Evolutionary conservation across 2,888 invertebrate genomes (phyloP), one percentile per base, ranked within the genome.

Genomic region (Hypercompe scribonia): DNA sequence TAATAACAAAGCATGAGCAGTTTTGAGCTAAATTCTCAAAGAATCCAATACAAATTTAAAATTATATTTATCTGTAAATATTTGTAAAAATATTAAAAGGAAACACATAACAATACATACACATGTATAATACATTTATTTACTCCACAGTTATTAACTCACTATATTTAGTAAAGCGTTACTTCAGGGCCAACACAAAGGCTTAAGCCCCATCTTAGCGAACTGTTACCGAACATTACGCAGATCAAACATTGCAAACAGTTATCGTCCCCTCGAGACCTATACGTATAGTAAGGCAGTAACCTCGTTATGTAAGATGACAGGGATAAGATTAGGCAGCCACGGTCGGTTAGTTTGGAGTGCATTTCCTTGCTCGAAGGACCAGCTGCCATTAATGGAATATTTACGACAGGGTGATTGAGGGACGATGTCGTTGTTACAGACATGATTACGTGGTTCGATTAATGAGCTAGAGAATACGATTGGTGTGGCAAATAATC

Each of bases 301-400:
- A 89, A 89, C 86, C 82, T 84, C 68, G 78, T 86, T 86, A 84
- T 70, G 77, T 86, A 84, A 88, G 88, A 88, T 85, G 86, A 86
- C 87, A 85, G 80, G 85, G 81, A 80, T 81, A 83, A 86, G 90
- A 87, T 85, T 81, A 86, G 79, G 75, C 80, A 78, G 84, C 77
- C 81, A 82, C 75, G 77, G 46, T 75, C 78, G 74, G 81, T 87
- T 87, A 86, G 80, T 79, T 81, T 83, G 81, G 79, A 90, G 91
- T 91, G 90, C 91, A 89, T 89, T 90, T 86, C 86, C 88, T 85
- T 89, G 89, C 90, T 88, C 73, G 76, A 73, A 78, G 81, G 80
- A 70, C 65, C 76, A 74, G 78, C 78, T 68, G 78, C 83, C 76
- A 79, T 86, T 86, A 87, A 87, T 88, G 82, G 85, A 88, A 88